Conservation (phyloP, 2,888 invertebrate species). For the Lycia hirtaria region DNA sequence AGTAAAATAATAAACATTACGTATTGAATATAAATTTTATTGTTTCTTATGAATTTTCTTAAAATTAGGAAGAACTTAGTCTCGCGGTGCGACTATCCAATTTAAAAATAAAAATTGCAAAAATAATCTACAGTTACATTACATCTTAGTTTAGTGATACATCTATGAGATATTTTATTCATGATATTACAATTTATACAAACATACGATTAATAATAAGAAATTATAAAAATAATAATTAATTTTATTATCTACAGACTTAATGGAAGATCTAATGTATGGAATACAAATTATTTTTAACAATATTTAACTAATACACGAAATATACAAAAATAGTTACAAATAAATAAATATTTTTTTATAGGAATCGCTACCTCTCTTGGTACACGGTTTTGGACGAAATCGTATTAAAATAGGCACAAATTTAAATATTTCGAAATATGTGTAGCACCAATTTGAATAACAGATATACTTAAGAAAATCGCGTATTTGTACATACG, state of each 20-base stretch:
- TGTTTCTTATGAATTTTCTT: slow-evolving; percentile 82
- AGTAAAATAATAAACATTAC: slow-evolving; percentile 44
- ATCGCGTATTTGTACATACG: too few species aligned
- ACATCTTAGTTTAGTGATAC: slow-evolving; percentile 71
- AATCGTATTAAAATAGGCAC: slow-evolving; percentile 36
- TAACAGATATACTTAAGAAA: neutral
- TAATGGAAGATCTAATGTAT: slow-evolving; percentile 73
- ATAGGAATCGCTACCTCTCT: slow-evolving; percentile 71
- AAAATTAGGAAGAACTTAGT: slow-evolving; percentile 75
- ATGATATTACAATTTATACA: slow-evolving; percentile 79
- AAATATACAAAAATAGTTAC: slow-evolving; percentile 81
- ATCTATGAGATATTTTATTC: slow-evolving; percentile 76
- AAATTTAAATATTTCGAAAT: slow-evolving; percentile 32
- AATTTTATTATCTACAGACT: slow-evolving; percentile 75
- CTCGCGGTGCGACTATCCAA: slow-evolving; percentile 76
- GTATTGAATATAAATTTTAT: slow-evolving; percentile 80
- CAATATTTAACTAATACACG: slow-evolving; percentile 58
- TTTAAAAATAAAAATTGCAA: slow-evolving; percentile 66
- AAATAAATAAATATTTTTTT: slow-evolving; percentile 82
- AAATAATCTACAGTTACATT: slow-evolving; percentile 60
- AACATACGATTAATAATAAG: slow-evolving; percentile 55
- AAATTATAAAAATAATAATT: slow-evolving; percentile 57
- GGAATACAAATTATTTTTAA: slow-evolving; percentile 55
- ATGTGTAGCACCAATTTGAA: slow-evolving; percentile 65
- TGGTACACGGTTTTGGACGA: slow-evolving; percentile 57